Base-by-base conservation (phyloP, 2,797 vertebrate species). In the Atherinosoma microstoma region DNA sequence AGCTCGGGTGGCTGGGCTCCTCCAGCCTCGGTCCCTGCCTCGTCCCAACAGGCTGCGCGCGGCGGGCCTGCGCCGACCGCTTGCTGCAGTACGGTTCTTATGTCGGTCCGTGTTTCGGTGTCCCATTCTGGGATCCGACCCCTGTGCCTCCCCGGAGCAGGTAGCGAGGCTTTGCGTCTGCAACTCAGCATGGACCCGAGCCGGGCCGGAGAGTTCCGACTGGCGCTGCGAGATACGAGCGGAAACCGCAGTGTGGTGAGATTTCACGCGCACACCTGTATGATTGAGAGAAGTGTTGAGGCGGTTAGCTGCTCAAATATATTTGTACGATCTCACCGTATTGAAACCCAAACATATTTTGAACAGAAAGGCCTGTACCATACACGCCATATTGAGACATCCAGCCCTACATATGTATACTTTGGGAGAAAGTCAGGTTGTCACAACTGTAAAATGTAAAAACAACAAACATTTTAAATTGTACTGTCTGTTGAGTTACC, bases 181-280 rank as follows among this genome's bases (percentile, higher is more conserved):
- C 96, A 97, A 90, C 94, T 97, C 66, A 96, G 94, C 82, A 95
- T 96, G 92, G 93, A 95, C 80, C 90, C 95, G n/a, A 92, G 89
- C 82, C 91, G 93, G 66, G 91, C 94, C 58, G 95, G 96, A 82
- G 94, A 95, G 86, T 96, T 97, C 91, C 92, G 95, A 27, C 93
- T 97, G 78, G 92, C 93, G 27, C 85, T 96, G 73, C 83, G 95
- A 70, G 92, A 94, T 56, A 90, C 89, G 29, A 94, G 92, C 85
- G 89, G 87, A 59, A 93, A 84, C 79, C 94, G 91, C 72, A 93
- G 92, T 62, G 90, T 91, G 94, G 95, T 94, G 88, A 93, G 87
- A 20, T n/a, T 45, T 42, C 57, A 51, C 64, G 20, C 30, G 2
- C 3, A 59, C 58, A 84, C 67, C 34, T 82, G 54, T 32, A 12